Evolutionary conservation across 2,113 vertebrate species (phyloP).

Genomic region (Xenopus borealis): DNA sequence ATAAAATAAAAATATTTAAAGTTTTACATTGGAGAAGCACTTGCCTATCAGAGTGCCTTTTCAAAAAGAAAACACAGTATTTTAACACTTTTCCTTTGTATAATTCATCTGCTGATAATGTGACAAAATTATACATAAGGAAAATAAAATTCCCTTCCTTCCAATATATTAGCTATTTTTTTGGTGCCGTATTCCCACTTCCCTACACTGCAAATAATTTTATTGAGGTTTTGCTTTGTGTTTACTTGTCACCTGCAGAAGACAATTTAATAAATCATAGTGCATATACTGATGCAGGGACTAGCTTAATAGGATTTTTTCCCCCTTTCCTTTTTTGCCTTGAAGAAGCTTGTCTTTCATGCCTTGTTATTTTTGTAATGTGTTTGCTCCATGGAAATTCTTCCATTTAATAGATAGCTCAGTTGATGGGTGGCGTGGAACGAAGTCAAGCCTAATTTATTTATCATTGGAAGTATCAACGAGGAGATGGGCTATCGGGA

Average conservation of each 20-base stretch:
- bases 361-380: slow-evolving; percentile 5
- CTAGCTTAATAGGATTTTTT: slow-evolving; percentile 3
- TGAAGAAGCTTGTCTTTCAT: background rate
- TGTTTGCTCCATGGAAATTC: background rate
- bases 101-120: no score
- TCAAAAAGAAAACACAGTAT: no score
- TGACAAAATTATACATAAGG: no score
- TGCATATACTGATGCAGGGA: background rate
- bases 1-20: no score
- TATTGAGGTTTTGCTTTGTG: background rate
- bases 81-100: no score
- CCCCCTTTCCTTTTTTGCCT: background rate
- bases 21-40: no score
- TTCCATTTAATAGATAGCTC: background rate
- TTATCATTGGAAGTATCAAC: slow-evolving; percentile 1
- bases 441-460: background rate
- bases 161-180: no score
- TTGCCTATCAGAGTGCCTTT: no score
- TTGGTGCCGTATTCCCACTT: no score
- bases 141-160: no score
- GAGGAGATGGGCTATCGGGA: background rate
- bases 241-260: slow-evolving; percentile 15
- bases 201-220: background rate
- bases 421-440: background rate
- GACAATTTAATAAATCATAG: slow-evolving; percentile 12